Conservation (phyloP, 37 sponge, comb jelly and placozoan genomes). For the Beroe ovata region DNA sequence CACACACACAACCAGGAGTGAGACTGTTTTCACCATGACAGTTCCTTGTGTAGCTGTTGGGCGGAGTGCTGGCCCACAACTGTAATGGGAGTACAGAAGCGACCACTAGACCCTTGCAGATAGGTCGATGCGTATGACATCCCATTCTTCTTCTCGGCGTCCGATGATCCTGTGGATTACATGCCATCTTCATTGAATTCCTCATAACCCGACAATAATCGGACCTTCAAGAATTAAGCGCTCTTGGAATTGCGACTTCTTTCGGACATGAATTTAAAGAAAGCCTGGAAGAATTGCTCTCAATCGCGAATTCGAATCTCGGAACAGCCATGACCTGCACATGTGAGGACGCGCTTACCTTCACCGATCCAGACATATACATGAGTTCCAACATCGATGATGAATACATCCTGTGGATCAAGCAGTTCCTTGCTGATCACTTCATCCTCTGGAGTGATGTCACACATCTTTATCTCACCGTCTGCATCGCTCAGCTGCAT, state of each 20-base stretch:
- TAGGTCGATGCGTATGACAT: conserved; percentile 75
- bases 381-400: conserved; percentile 82
- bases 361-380: conserved; percentile 50
- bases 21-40: no score
- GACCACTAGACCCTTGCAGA: background rate
- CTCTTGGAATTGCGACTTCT: no score
- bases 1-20: no score
- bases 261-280: no score
- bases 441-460: conserved; percentile 71
- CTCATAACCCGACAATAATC: no score
- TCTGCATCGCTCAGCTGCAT: conserved; percentile 27
- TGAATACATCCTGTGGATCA: conserved; percentile 92
- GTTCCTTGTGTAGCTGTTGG: background rate
- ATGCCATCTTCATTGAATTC: background rate
- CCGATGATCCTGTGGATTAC: conserved; percentile 19
- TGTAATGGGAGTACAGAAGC: conserved; percentile 26
- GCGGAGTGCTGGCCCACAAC: conserved; percentile 12
- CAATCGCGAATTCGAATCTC: no score
- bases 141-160: conserved; percentile 77
- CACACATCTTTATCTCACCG: conserved; percentile 69
- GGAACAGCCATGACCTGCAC: no score
- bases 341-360: no score
- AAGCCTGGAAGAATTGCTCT: no score
- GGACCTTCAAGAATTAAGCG: no score
- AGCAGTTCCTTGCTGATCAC: conserved; percentile 74